Evolutionary conservation across 2,888 invertebrate genomes (phyloP).

Genomic region (Formica aserva): DNA sequence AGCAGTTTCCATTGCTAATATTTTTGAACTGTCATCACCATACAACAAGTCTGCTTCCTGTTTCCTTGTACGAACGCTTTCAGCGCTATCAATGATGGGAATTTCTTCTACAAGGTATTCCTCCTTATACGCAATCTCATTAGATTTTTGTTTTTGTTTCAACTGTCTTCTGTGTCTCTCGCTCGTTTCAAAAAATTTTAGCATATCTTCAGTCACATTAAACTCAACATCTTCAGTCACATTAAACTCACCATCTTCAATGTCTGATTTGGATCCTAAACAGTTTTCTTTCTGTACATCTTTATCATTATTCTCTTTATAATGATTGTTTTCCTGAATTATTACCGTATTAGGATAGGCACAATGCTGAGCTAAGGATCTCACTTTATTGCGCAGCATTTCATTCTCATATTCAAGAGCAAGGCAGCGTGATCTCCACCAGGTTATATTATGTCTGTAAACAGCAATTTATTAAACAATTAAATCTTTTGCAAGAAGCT

Average conservation of each 20-base stretch:
- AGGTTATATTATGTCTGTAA: slow-evolving; percentile 80
- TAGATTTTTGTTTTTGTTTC: slow-evolving; percentile 76
- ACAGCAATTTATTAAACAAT: not conserved
- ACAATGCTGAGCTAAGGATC: slow-evolving; percentile 23
- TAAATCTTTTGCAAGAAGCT: not conserved
- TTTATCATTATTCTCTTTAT: slow-evolving; percentile 63
- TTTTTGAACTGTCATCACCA: slow-evolving; percentile 89
- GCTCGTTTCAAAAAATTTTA: slow-evolving; percentile 88
- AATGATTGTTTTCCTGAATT: not conserved
- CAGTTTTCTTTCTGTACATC: slow-evolving; percentile 72
- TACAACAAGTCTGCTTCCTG: slow-evolving; percentile 87
- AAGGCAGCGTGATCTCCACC: slow-evolving; percentile 83
- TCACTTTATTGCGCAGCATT: slow-evolving; percentile 71
- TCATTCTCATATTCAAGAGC: slow-evolving; percentile 83
- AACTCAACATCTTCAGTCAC: slow-evolving; percentile 87
- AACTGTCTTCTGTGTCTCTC: slow-evolving; percentile 87
- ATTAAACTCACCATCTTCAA: slow-evolving; percentile 86
- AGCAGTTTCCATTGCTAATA: slow-evolving; percentile 91
- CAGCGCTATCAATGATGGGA: slow-evolving; percentile 69
- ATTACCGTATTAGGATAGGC: not conserved
- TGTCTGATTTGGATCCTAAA: slow-evolving; percentile 67
- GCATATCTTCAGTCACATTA: slow-evolving; percentile 89
- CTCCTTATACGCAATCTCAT: slow-evolving; percentile 46
- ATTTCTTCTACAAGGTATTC: slow-evolving; percentile 56
- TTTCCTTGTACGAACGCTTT: slow-evolving; percentile 82